Percentiles rank a stretch among this genome's conserved stretches.
Conservation (phyloP, 1,140 invertebrate species). For the Zaprionus nigranus region DNA sequence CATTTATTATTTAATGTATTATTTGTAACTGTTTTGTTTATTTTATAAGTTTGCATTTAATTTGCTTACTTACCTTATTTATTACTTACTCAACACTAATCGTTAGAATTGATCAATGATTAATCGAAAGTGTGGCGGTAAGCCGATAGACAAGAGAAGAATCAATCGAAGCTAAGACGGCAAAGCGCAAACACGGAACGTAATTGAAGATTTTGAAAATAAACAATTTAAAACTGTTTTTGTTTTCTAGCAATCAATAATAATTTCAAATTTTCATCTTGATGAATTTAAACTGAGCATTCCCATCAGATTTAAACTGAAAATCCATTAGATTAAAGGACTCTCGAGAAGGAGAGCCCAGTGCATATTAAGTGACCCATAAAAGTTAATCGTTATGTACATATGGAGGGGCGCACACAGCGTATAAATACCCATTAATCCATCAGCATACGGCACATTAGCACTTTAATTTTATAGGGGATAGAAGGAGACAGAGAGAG, state of each 20-base stretch:
- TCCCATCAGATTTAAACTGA: not conserved
- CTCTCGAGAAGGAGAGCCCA: not conserved
- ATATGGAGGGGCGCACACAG: constrained; percentile 18
- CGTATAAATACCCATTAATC: constrained; percentile 42
- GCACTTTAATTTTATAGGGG: constrained; percentile 49
- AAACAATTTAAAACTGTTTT: not conserved
- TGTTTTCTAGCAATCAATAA: not conserved
- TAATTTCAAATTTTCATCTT: not conserved
- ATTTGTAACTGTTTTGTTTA: too few relatives aligned
- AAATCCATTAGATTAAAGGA: constrained; percentile 7
- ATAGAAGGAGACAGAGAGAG: constrained; percentile 5
- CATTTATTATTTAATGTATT: too few relatives aligned
- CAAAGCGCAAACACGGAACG: too few relatives aligned
- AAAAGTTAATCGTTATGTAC: constrained; percentile 42
- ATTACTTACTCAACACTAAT: too few relatives aligned
- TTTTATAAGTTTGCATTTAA: too few relatives aligned
- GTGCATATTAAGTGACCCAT: constrained; percentile 51
- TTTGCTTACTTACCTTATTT: too few relatives aligned
- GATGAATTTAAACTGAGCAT: not conserved
- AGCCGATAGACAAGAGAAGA: too few relatives aligned
- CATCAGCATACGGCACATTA: constrained; percentile 44
- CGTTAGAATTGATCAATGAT: too few relatives aligned
- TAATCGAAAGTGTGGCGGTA: too few relatives aligned
- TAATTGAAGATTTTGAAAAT: too few relatives aligned
- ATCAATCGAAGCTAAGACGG: too few relatives aligned